A percentile compares a stretch with the other conserved stretches of the same genome.
These are phyloP conservation scores for Ptilodon capucinus DNA, from an alignment of 2,888 invertebrate species.

Conservation along the genomic window DNA sequence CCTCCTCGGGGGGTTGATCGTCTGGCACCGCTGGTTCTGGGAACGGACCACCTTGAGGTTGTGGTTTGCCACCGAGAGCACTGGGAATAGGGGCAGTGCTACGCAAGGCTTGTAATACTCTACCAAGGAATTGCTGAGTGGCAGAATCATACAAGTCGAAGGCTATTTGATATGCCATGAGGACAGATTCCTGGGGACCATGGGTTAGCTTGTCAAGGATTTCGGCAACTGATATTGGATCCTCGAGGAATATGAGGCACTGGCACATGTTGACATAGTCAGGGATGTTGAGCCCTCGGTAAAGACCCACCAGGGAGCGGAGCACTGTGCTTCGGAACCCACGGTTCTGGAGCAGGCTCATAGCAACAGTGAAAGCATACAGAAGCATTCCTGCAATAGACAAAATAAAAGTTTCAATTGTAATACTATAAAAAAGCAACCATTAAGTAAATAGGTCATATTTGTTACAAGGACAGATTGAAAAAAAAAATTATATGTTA, in stretches of 20 bases:
- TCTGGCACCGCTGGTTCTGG: constrained; percentile 77
- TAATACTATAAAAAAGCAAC: no score
- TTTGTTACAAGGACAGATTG: no score
- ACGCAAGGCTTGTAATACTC: constrained; percentile 91
- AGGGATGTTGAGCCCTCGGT: constrained; percentile 93
- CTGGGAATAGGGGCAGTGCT: constrained; percentile 92
- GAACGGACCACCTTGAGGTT: constrained; percentile 84
- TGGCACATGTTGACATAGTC: constrained; percentile 99
- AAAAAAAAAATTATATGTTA: no score
- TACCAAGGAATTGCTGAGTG: constrained; percentile 97
- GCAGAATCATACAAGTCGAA: constrained; percentile 99
- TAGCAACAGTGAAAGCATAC: constrained; percentile 97
- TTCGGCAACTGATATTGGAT: constrained; percentile 95
- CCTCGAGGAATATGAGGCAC: constrained; percentile 97
- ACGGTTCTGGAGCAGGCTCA: constrained; percentile 97
- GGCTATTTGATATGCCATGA: constrained; percentile 99
- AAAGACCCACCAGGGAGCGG: constrained; percentile 93
- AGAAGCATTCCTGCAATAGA: constrained; percentile 88
- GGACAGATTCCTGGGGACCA: constrained; percentile 88
- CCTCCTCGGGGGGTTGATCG: constrained; percentile 68
- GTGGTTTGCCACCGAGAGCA: constrained; percentile 88
- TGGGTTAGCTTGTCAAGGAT: constrained; percentile 94
- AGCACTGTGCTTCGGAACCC: constrained; percentile 96
- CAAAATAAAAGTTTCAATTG: constrained; percentile 8
- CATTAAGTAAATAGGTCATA: no score